Evolutionary conservation across 2,888 invertebrate genomes (phyloP).

Genomic region (Andrena marginata): DNA sequence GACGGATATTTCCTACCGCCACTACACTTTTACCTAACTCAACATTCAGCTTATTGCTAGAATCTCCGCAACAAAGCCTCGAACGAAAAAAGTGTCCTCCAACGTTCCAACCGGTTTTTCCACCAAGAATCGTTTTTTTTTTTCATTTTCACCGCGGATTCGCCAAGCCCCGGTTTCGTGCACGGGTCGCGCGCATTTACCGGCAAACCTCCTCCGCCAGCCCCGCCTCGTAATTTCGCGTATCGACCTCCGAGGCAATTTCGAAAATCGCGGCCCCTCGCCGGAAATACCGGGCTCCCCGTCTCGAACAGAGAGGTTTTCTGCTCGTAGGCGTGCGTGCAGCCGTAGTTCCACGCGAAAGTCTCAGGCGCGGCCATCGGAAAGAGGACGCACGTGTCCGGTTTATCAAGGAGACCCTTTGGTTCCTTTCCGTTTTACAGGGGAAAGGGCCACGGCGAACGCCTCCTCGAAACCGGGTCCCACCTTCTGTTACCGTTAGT

Average conservation of each 20-base stretch:
- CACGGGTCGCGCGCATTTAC: too few species aligned
- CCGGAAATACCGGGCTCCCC: neutral
- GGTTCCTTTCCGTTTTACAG: constrained; percentile 28
- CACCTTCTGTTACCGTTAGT: constrained; percentile 66
- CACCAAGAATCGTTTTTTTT: too few species aligned
- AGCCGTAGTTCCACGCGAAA: constrained; percentile 11
- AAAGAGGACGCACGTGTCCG: constrained; percentile 62
- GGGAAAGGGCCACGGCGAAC: constrained; percentile 34
- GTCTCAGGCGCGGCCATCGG: constrained; percentile 12
- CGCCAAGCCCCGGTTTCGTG: neutral
- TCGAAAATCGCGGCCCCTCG: constrained; percentile 65
- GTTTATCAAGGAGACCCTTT: constrained; percentile 58
- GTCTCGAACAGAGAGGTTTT: neutral
- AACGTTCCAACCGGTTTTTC: neutral
- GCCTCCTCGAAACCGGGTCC: constrained; percentile 46
- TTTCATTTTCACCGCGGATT: neutral
- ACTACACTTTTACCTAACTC: too few species aligned
- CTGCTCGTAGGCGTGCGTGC: constrained; percentile 11
- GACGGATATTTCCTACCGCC: neutral
- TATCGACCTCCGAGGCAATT: constrained; percentile 45
- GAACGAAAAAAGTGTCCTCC: neutral
- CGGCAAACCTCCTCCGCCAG: neutral
- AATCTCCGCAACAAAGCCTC: neutral
- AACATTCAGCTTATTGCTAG: too few species aligned
- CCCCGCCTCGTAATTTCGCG: neutral